Evolutionary conservation across 1,140 invertebrate species (phyloP).

Genomic region (Semibalanus balanoides): DNA sequence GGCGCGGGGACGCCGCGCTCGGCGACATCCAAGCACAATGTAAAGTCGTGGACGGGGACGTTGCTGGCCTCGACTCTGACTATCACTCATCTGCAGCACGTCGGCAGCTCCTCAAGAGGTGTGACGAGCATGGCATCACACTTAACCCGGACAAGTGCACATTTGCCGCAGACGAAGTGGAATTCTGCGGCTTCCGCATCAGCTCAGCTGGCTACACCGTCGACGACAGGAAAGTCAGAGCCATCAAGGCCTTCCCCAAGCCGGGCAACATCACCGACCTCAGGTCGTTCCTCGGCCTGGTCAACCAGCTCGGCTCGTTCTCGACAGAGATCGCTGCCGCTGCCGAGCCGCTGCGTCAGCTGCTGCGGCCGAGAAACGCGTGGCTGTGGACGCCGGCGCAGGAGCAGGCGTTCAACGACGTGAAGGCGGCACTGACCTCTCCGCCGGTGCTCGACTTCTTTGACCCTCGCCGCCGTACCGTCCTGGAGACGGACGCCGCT

Average conservation of each 20-base stretch:
- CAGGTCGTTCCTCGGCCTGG: too few relatives aligned
- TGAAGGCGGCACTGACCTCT: neutral
- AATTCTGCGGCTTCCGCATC: neutral
- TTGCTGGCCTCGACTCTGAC: neutral
- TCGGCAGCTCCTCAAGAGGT: neutral
- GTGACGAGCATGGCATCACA: neutral
- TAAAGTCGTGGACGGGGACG: neutral
- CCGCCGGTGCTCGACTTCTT: neutral
- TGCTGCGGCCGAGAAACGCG: too few relatives aligned
- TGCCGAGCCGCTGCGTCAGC: too few relatives aligned
- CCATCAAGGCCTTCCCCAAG: neutral
- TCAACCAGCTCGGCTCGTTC: neutral
- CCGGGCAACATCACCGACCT: too few relatives aligned
- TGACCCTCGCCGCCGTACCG: neutral
- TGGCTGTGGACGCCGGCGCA: neutral
- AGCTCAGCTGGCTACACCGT: too few relatives aligned
- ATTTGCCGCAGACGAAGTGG: neutral
- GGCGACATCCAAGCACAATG: neutral
- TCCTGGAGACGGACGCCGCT: neutral
- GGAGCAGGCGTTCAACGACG: neutral
- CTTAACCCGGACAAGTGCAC: neutral
- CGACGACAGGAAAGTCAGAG: neutral
- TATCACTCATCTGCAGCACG: neutral
- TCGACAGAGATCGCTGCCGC: neutral
- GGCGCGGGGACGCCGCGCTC: neutral